These are phyloP conservation scores for Teleiodes luculella DNA, from an alignment of 2,888 invertebrate species.

Conservation along the genomic window DNA sequence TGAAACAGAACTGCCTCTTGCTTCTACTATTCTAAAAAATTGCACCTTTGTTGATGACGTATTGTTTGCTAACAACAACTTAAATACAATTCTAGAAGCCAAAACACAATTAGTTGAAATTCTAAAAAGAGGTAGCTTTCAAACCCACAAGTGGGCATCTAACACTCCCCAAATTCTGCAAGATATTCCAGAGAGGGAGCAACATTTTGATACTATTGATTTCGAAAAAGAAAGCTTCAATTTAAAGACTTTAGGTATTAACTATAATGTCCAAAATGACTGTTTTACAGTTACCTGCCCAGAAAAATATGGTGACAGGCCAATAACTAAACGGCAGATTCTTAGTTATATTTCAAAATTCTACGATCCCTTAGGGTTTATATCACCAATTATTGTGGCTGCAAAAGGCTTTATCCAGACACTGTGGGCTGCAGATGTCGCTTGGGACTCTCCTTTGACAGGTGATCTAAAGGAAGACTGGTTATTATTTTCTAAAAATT, in stretches of 20 bases:
- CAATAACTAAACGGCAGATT: not conserved
- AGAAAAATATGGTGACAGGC: not conserved
- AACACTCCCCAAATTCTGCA: no score
- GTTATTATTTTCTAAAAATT: no score
- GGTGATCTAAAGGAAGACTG: not conserved
- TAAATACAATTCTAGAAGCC: not conserved
- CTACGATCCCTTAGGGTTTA: not conserved
- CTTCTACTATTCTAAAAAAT: no score
- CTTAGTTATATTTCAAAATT: not conserved
- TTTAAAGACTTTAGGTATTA: not conserved
- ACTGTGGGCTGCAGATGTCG: not conserved
- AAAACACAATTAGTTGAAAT: not conserved
- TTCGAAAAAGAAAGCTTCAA: no score
- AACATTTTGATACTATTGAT: no score
- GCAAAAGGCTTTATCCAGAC: not conserved
- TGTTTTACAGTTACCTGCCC: not conserved
- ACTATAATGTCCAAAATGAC: not conserved
- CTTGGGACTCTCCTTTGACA: not conserved
- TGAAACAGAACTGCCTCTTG: conserved; percentile 14
- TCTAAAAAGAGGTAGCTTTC: not conserved
- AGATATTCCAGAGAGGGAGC: no score
- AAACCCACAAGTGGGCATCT: conserved; percentile 1
- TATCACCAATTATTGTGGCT: not conserved
- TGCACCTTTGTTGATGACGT: no score
- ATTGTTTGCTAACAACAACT: not conserved